These are phyloP conservation scores for Thamnaconus septentrionalis DNA, from an alignment of 2,113 vertebrate genomes.

Conservation along the genomic window DNA sequence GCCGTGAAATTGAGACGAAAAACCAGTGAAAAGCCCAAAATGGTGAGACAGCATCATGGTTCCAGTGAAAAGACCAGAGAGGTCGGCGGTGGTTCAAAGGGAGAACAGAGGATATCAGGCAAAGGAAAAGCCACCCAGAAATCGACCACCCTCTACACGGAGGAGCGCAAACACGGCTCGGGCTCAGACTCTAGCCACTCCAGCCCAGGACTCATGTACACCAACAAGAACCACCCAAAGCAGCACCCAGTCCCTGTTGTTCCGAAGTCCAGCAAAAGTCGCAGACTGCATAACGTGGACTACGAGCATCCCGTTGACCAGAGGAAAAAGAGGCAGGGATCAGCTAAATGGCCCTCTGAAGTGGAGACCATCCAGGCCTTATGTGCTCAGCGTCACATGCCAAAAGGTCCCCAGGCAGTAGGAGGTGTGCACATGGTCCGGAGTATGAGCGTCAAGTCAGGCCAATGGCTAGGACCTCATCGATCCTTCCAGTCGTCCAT, in stretches of 20 bases:
- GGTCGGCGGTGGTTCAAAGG: slow-evolving; percentile 10
- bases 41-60: slow-evolving; percentile 59
- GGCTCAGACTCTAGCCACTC: slow-evolving; percentile 84
- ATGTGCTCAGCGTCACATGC: slow-evolving; percentile 49
- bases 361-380: slow-evolving; percentile 68
- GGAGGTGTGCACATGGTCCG: slow-evolving; percentile 58
- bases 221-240: slow-evolving; percentile 51
- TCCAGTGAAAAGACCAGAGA: slow-evolving; percentile 68
- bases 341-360: slow-evolving; percentile 76
- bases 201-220: slow-evolving; percentile 54
- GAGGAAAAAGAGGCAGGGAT: slow-evolving; percentile 73
- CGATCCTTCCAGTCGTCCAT: slow-evolving; percentile 43
- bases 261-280: slow-evolving; percentile 50
- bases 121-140: slow-evolving; percentile 43
- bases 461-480: slow-evolving; percentile 57
- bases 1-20: slow-evolving; percentile 78
- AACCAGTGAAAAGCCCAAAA: slow-evolving; percentile 69
- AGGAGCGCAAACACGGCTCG: slow-evolving; percentile 68
- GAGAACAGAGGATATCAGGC: slow-evolving; percentile 50
- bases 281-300: slow-evolving; percentile 49
- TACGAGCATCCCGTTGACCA: slow-evolving; percentile 36
- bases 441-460: slow-evolving; percentile 61
- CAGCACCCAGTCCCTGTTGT: slow-evolving; percentile 52
- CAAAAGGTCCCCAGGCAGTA: slow-evolving; percentile 37
- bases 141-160: slow-evolving; percentile 51